A percentile compares a stretch with the other conserved stretches of the same genome.
Evolutionary conservation across 2,888 invertebrate genomes (phyloP).

Genomic region (Plebejus anna): DNA sequence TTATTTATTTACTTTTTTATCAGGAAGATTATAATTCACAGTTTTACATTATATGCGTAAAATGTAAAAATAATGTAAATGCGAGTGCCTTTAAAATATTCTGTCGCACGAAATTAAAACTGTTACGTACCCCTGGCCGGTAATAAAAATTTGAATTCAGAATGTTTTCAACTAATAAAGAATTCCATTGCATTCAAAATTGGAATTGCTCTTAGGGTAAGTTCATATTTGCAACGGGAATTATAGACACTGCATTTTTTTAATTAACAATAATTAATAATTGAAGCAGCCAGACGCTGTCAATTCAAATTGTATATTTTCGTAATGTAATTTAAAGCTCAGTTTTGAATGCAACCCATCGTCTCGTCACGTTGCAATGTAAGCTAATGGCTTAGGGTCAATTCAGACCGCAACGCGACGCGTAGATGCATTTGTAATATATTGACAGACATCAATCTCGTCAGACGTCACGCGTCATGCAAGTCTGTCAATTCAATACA

Average conservation of each 20-base stretch:
- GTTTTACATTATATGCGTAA: background rate
- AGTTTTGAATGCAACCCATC: no score
- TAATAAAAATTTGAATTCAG: constrained; percentile 15
- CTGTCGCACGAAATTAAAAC: constrained; percentile 13
- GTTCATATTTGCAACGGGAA: background rate
- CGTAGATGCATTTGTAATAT: no score
- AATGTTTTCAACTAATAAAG: constrained; percentile 20
- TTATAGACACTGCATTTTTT: background rate
- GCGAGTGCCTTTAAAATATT: background rate
- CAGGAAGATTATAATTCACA: background rate
- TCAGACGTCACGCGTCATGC: no score
- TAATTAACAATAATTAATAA: background rate
- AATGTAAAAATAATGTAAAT: background rate
- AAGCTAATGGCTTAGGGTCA: no score
- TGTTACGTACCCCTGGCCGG: constrained; percentile 1
- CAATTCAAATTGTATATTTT: no score
- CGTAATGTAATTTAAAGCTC: no score
- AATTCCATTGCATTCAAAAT: constrained; percentile 17
- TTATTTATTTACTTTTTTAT: background rate
- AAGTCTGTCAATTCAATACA: no score
- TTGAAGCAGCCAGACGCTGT: background rate
- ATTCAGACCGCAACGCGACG: no score
- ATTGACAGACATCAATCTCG: no score
- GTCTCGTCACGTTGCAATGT: no score
- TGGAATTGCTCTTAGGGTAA: background rate